A percentile compares a stretch with the other conserved stretches of the same genome.
phyloP scores from a whole-genome alignment of 2,113 vertebrate genomes.

The Alethe castanea region DNA sequence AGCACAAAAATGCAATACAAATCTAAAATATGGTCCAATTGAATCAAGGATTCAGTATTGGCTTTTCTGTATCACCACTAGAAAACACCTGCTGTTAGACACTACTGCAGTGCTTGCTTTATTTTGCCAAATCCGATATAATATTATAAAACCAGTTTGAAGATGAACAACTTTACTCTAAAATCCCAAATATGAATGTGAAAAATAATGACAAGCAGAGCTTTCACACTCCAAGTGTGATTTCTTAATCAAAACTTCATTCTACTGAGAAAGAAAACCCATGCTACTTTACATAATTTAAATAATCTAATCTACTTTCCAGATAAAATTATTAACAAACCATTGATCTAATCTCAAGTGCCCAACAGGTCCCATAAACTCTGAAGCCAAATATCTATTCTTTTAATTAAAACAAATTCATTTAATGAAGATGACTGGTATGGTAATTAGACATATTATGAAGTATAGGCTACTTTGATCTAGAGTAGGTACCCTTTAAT shows the following conservation, averaged over 20 bases:
- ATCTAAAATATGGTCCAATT: background rate
- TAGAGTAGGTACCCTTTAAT: background rate
- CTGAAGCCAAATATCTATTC: background rate
- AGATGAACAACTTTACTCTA: conserved; percentile 3
- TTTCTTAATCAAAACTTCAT: conserved; percentile 35
- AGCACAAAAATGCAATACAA: background rate
- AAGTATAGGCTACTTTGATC: background rate
- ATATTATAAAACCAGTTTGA: conserved; percentile 35
- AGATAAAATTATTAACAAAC: conserved; percentile 33
- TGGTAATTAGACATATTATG: background rate
- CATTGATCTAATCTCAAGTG: conserved; percentile 20
- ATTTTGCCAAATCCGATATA: conserved; percentile 7
- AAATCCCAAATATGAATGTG: conserved; percentile 18
- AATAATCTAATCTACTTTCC: conserved; percentile 11
- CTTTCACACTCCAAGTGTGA: background rate
- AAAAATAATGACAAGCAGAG: conserved; percentile 48
- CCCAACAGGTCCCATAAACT: background rate
- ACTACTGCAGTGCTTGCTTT: conserved; percentile 4
- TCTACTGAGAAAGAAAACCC: background rate
- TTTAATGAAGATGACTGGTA: background rate
- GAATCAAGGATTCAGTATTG: background rate
- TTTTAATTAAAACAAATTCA: conserved; percentile 3
- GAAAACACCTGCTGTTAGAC: conserved; percentile 15
- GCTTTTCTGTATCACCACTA: background rate
- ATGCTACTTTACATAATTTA: conserved; percentile 23